Conservation (phyloP, 2,888 invertebrate genomes). For the Chrysodeixis includens region DNA sequence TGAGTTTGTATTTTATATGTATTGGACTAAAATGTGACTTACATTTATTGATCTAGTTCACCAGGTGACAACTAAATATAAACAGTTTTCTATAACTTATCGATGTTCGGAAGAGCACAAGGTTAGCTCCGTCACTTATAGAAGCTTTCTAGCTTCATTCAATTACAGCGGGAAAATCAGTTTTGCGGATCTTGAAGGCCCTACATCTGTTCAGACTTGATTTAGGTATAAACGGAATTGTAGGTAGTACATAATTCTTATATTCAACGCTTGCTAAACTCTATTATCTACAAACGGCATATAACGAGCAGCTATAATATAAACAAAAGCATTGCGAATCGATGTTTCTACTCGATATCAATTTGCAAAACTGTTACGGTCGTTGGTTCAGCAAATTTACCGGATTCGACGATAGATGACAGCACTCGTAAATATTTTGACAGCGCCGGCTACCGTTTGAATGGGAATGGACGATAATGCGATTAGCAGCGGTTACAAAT, state of each 20-base stretch:
- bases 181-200: background rate
- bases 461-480: slow-evolving; percentile 54
- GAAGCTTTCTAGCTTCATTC: background rate
- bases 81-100: background rate
- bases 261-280: background rate
- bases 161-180: background rate
- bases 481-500: slow-evolving; percentile 55
- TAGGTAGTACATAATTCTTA: background rate
- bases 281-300: background rate
- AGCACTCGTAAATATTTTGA: slow-evolving; percentile 60
- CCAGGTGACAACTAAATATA: background rate
- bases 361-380: slow-evolving; percentile 38
- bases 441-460: slow-evolving; percentile 44
- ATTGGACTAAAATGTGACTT: background rate
- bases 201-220: background rate
- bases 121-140: background rate
- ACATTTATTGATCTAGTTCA: background rate
- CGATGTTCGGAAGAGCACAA: background rate
- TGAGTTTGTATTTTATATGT: background rate
- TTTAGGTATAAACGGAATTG: background rate
- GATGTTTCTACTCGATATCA: slow-evolving; percentile 43
- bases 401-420: slow-evolving; percentile 49
- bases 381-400: slow-evolving; percentile 44
- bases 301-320: slow-evolving; percentile 16
- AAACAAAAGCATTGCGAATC: slow-evolving; percentile 29